Base-by-base conservation (phyloP, 2,797 vertebrate genomes). In the Cirrhinus molitorella region DNA sequence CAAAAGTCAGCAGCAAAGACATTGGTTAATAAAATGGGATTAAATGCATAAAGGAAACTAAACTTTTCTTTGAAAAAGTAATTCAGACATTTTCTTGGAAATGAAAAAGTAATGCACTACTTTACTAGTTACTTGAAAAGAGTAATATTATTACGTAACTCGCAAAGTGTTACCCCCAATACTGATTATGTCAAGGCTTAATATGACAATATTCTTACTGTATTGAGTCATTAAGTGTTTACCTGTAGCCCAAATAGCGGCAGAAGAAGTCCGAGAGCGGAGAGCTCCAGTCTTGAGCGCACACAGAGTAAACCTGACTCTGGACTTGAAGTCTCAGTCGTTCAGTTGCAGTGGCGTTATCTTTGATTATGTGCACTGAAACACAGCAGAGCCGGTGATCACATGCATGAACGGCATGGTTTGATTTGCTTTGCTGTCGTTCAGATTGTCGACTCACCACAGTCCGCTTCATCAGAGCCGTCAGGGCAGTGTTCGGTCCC, bases 231-330 rank as follows among this genome's bases (percentile, higher is more conserved):
- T 25, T 25, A 70, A 45, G 25, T 14, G 71, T n/a, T 85, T 89
- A 97, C 96, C 94, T 91, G 66, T 94, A 90, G 19, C 95, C 94
- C 81, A 99, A 83, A 70, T 96, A 93, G 19, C 89, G 93, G 88
- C 98, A 99, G 85, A 95, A 92, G 73, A 93, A 93, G 83, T 88
- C 71, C 53, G 97, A 95, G 87, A 95, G 90, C 6, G 91, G 65
- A 31, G 85, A 5, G 17, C 67, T 94, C 98, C 97, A 98, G 37
- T 89, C 88, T 37, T 95, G 91, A 25, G 93, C 92, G 91, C 98
- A 99, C 4, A 93, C 92, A 3, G 90, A 88, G 79, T 95, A 83
- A 91, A 95, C 93, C 0, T 1, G 76, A 1, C 83, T 89, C 53
- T 91, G 87, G 6, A 96, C 74, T 80, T 91, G 94, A 85, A 97